Conservation (phyloP, 1,140 invertebrate species). For the Bombus superbus region DNA sequence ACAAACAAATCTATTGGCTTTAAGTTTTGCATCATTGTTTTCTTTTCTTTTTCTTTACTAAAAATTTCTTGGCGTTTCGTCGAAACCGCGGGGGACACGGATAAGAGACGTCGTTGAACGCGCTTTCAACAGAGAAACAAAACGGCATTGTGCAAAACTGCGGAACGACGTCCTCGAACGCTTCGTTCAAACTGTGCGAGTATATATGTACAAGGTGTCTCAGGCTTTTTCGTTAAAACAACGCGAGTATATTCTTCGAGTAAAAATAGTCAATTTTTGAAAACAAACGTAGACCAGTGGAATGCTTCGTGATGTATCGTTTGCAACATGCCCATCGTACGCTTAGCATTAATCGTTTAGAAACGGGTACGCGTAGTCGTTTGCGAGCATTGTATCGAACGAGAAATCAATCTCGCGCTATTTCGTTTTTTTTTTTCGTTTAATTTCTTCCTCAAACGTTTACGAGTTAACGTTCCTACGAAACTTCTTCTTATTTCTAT, state of each 20-base stretch:
- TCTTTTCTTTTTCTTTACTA: too few species aligned
- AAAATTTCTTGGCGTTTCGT: slow-evolving; percentile 11
- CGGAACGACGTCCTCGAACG: slow-evolving; percentile 21
- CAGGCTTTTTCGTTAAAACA: neutral
- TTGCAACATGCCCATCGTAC: neutral
- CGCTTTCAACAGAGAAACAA: neutral
- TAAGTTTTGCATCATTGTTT: slow-evolving; percentile 1
- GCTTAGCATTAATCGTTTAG: neutral
- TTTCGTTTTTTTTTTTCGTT: neutral
- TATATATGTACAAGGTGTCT: slow-evolving; percentile 27
- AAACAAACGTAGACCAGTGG: too few species aligned
- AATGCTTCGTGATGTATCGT: neutral
- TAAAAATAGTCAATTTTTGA: neutral
- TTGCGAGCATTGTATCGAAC: neutral
- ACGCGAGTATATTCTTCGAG: neutral
- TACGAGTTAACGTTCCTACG: neutral
- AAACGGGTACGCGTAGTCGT: too few species aligned
- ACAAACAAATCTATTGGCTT: slow-evolving; percentile 4
- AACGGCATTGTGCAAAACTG: slow-evolving; percentile 32
- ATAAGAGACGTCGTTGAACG: slow-evolving; percentile 1
- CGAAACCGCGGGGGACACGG: neutral
- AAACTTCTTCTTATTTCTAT: neutral
- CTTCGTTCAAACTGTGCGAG: slow-evolving; percentile 31
- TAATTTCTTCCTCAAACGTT: neutral
- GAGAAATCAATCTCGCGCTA: neutral